Conservation (phyloP, 1,140 invertebrate genomes). For the Papilio helenus region DNA sequence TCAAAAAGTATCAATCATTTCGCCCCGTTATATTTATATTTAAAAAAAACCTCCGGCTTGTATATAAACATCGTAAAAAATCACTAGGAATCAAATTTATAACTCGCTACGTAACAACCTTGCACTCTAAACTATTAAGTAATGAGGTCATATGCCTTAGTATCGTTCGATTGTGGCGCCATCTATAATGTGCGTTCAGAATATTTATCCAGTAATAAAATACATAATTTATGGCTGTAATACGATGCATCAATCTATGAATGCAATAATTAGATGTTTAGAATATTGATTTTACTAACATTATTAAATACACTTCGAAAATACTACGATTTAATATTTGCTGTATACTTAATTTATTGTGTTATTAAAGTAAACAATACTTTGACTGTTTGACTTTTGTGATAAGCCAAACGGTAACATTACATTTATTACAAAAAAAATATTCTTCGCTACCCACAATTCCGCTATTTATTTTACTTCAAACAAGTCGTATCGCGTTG, state of each 20-base stretch:
- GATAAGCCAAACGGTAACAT: no score
- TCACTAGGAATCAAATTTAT: not conserved
- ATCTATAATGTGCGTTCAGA: not conserved
- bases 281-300: not conserved
- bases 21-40: no score
- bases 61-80: not conserved
- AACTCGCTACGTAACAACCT: not conserved
- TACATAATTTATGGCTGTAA: conserved; percentile 2
- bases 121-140: not conserved
- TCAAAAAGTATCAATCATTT: no score
- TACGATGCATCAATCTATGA: not conserved
- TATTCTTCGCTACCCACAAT: not conserved
- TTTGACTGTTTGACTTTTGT: no score
- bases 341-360: no score
- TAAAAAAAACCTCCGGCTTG: no score
- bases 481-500: not conserved
- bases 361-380: no score
- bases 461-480: not conserved
- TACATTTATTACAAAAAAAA: no score
- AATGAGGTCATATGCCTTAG: not conserved
- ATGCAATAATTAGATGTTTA: not conserved
- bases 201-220: conserved; percentile 9
- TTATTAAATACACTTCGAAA: not conserved
- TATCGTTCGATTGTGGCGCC: not conserved
- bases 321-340: not conserved